These are phyloP conservation scores for Onychorhynchus coronatus DNA, from an alignment of 2,113 vertebrate species.

Conservation along the genomic window DNA sequence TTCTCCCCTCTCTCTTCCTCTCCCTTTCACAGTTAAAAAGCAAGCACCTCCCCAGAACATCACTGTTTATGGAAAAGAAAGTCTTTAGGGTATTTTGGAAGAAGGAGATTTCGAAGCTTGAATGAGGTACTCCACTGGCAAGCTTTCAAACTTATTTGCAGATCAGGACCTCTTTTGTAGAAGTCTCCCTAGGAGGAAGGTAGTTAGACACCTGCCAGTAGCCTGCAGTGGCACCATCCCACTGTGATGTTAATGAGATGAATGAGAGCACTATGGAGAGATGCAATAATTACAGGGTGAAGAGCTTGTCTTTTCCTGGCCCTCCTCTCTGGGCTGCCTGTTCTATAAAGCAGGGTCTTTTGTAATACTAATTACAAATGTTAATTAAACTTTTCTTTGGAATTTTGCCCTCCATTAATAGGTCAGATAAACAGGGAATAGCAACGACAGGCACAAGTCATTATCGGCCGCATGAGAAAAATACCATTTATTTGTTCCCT, in stretches of 20 bases:
- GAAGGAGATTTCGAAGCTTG: background rate
- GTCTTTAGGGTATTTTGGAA: background rate
- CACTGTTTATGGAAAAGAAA: background rate
- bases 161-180: constrained; percentile 66
- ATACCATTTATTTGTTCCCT: constrained; percentile 46
- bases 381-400: constrained; percentile 79
- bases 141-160: constrained; percentile 66
- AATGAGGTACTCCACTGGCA: constrained; percentile 39
- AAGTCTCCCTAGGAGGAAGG: constrained; percentile 62
- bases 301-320: constrained; percentile 70
- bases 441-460: constrained; percentile 40
- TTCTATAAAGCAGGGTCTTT: constrained; percentile 64
- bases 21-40: background rate
- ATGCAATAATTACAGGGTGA: constrained; percentile 73
- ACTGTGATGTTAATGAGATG: constrained; percentile 79
- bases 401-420: constrained; percentile 71
- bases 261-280: constrained; percentile 60
- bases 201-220: constrained; percentile 66
- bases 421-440: constrained; percentile 73
- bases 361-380: constrained; percentile 73
- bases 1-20: background rate
- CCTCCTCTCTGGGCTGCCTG: constrained; percentile 58
- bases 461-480: constrained; percentile 36
- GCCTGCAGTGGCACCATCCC: constrained; percentile 62
- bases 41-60: background rate